Evolutionary conservation across 2,113 vertebrate species (phyloP), one percentile per base, ranked within the genome.

Genomic region (Onychostoma macrolepis): DNA sequence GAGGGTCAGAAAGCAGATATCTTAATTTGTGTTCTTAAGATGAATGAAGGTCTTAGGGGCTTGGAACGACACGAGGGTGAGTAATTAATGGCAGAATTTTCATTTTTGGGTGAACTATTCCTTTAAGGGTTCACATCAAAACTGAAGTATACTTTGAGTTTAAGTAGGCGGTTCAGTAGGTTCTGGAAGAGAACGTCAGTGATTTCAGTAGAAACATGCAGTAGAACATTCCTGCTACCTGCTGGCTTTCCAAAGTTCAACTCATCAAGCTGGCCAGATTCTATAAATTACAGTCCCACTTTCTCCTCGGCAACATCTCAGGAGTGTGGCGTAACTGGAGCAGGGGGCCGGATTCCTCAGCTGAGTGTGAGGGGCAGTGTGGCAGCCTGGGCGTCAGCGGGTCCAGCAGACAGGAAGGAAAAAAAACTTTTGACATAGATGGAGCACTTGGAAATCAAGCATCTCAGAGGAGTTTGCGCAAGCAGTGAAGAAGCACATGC

Each of bases 351-450:
- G 84, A 89, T 87, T 87, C 80, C 75, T 84, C 36, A 58, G 86
- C 80, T 72, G 50, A 81, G 80, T 76, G 72, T 84, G 87, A 83
- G 28, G 41, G 56, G 21, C 82, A 43, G 6, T 4, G 58, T 50
- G 84, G 78, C 36, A 80, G 84, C 71, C 38, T 10, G 8, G 86
- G 89, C 76, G 74, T 90, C 90, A 88, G 76, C 12, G 43, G 87
- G 88, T 91, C 89, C 81, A 86, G 33, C 61, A 28, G 77, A 43
- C 86, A 91, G 90, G 91, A 91, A 92, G 90, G 91, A 86, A 92
- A 91, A 78, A 88, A 75, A 77, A 43, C 36, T 87, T 88, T 90
- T 91, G 88, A 91, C 90, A 91, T 71, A 85, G 89, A 90, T 82
- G 80, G 87, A 87, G 87, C 72, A 84, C 71, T 67, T 85, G 71